Evolutionary conservation across 2,797 vertebrate species (phyloP), one percentile per base, ranked within the genome.

Genomic region (Craterocephalus amniculus): DNA sequence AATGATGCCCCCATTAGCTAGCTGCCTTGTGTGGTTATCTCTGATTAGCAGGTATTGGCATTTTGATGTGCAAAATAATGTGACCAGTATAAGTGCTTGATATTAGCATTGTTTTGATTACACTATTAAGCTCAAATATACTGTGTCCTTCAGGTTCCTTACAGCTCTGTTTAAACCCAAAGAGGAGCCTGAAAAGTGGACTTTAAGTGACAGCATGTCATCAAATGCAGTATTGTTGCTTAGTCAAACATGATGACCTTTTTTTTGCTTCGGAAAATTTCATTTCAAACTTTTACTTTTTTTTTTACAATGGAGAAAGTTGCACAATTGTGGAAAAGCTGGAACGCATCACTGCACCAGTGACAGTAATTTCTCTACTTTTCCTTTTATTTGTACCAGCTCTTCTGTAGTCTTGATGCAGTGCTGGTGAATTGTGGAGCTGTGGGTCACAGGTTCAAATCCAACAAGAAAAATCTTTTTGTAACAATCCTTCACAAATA

Each of bases 151-250:
- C 3, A 12, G 12, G 13, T 12, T 51, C 11, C 2, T 26, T 24
- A 11, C 1, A 51, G 48, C 48, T 24, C 48, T 24, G 35, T 3
- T 58, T 13, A 58, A 24, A 26, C 60, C 7, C 2, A 31, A 43
- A 48, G 40, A 43, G 36, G 6, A 13, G 32, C 8, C 32, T 34
- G 32, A 34, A 34, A 34, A 34, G 32, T 8, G 7, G 24, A 31
- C 43, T 34, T 63, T 51, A 63, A 63, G 7, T 62, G 40, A 48
- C 8, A 20, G 20, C 45, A 32, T 31, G 48, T 14, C 31, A 62
- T 48, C 29, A 31, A 62, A 22, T 58, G 6, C 11, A 43, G 22
- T 3, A 31, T 13, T 62, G 49, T 75, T 52, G 58, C 20, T 52
- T 2, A 32, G 26, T 49, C 61, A n/a, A n/a, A 54, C 31, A 29